These are phyloP conservation scores for Apocheima hispidaria DNA, from an alignment of 2,888 invertebrate species.

Conservation along the genomic window DNA sequence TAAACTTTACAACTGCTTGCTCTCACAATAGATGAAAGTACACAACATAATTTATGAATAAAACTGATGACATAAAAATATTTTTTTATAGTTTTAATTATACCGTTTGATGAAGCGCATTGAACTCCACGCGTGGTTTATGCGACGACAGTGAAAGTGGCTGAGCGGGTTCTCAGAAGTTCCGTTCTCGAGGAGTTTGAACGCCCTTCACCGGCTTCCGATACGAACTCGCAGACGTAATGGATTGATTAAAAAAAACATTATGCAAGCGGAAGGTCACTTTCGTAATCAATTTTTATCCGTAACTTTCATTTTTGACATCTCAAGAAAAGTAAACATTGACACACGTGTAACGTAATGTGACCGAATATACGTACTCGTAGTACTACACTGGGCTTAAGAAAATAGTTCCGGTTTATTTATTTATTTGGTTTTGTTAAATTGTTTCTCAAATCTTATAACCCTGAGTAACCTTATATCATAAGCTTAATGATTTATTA, in stretches of 20 bases:
- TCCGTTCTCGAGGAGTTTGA: conserved; percentile 32
- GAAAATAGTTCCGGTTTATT: background rate
- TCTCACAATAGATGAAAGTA: conserved; percentile 11
- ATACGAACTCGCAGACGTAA: conserved; percentile 40
- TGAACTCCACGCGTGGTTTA: conserved; percentile 38
- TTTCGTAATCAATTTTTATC: conserved; percentile 44
- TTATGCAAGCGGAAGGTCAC: conserved; percentile 48
- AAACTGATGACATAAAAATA: conserved; percentile 11
- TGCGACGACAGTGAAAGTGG: conserved; percentile 46
- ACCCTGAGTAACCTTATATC: too few relatives aligned
- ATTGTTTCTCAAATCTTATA: too few relatives aligned
- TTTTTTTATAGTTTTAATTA: conserved; percentile 12
- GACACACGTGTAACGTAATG: conserved; percentile 7
- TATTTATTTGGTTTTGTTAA: too few relatives aligned
- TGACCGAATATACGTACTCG: too few relatives aligned
- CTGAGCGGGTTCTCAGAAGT: conserved; percentile 34
- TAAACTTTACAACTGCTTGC: conserved; percentile 1
- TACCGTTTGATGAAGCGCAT: conserved; percentile 15
- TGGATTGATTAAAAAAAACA: conserved; percentile 46
- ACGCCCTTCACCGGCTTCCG: conserved; percentile 47
- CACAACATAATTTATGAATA: conserved; percentile 6
- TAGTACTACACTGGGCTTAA: background rate
- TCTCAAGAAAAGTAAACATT: conserved; percentile 33
- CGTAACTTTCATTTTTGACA: conserved; percentile 44
- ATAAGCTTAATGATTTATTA: background rate